Percentiles rank a stretch among this genome's conserved stretches.
Evolutionary conservation across 2,797 vertebrate species (phyloP).

Genomic region (Alfaro cultratus): DNA sequence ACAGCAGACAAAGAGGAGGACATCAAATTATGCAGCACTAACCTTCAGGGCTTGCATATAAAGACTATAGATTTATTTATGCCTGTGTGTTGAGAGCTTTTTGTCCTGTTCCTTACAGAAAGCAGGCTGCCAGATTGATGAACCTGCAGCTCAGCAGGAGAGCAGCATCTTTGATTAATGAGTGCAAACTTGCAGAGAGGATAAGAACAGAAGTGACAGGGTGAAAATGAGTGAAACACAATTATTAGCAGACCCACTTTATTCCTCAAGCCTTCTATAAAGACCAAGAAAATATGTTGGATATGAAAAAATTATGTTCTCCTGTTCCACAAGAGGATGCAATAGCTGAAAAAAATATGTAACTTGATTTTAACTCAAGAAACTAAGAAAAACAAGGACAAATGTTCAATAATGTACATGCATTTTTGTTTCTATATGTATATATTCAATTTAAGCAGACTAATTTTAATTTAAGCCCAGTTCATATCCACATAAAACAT

Average conservation of each 20-base stretch:
- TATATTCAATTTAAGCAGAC: background rate
- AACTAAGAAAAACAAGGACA: background rate
- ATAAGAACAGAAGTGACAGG: conserved; percentile 71
- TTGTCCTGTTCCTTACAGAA: conserved; percentile 86
- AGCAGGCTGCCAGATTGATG: conserved; percentile 91
- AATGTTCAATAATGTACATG: background rate
- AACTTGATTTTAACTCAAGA: conserved; percentile 22
- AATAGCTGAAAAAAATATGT: conserved; percentile 6
- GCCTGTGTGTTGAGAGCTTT: conserved; percentile 86
- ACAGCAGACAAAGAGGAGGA: conserved; percentile 90
- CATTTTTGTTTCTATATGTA: background rate
- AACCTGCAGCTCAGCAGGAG: conserved; percentile 89
- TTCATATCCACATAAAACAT: background rate
- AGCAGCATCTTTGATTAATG: conserved; percentile 90
- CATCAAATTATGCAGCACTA: conserved; percentile 96
- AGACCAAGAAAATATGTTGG: conserved; percentile 10
- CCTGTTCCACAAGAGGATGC: conserved; percentile 15
- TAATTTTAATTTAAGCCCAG: background rate
- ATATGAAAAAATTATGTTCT: conserved; percentile 15
- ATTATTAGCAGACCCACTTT: conserved; percentile 69
- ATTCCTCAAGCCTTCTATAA: conserved; percentile 6
- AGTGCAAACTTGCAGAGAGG: conserved; percentile 84
- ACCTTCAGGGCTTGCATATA: conserved; percentile 95
- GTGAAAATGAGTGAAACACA: conserved; percentile 78
- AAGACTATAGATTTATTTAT: conserved; percentile 94